Conservation (phyloP, 2,113 vertebrate genomes). For the Athene noctua region DNA sequence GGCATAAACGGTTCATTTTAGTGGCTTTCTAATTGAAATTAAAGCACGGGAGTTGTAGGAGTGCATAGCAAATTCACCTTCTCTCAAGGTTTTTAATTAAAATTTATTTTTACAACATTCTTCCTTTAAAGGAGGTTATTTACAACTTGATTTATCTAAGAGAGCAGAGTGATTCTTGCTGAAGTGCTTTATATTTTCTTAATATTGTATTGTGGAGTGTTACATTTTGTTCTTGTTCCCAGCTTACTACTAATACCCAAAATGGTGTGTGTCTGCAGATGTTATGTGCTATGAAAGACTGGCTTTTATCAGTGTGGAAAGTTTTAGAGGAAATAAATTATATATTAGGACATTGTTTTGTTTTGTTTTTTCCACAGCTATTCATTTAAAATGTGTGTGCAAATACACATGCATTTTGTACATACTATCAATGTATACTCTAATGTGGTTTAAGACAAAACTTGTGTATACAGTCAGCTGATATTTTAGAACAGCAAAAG, state of each 20-base stretch:
- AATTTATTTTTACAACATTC: accelerated
- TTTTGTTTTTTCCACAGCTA: not conserved
- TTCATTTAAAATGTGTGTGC: not conserved
- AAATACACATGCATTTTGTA: not conserved
- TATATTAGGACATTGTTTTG: not conserved
- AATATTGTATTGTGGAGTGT: accelerated
- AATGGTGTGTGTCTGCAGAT: not conserved
- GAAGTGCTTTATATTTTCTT: not conserved
- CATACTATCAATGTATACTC: not conserved
- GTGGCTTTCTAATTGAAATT: not conserved
- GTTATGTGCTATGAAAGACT: not conserved
- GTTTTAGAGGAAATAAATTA: not conserved
- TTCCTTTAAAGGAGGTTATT: not conserved
- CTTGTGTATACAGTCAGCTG: not conserved
- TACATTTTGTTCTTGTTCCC: not conserved
- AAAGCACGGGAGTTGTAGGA: not conserved
- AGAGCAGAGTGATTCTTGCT: not conserved
- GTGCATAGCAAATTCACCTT: not conserved
- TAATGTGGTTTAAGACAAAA: not conserved
- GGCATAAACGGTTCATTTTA: not conserved
- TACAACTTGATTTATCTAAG: not conserved
- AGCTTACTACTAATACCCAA: not conserved
- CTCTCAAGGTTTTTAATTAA: not conserved
- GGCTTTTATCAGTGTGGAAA: not conserved
- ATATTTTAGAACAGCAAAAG: not conserved